Evolutionary conservation across 2,888 invertebrate species (phyloP).

Genomic region (Petrophora chlorosata): DNA sequence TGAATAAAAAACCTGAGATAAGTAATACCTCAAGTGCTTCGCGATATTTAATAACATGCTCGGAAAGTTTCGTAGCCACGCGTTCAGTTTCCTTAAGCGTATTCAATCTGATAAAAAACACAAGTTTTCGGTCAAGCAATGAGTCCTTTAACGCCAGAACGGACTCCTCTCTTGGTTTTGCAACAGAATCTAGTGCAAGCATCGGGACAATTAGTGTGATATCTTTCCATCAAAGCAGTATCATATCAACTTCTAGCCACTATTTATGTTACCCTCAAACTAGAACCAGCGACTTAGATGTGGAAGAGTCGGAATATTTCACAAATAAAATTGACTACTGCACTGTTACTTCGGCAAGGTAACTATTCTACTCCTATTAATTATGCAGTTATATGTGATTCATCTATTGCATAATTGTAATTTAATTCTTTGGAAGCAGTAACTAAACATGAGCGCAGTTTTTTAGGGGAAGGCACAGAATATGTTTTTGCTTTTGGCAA

Average conservation of each 20-base stretch:
- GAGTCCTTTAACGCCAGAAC: slow-evolving; percentile 46
- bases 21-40: slow-evolving; percentile 6
- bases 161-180: slow-evolving; percentile 48
- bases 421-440: too few species aligned
- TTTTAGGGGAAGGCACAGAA: too few species aligned
- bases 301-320: slow-evolving; percentile 30
- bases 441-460: too few species aligned
- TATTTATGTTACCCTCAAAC: slow-evolving; percentile 33
- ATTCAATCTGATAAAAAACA: neutral
- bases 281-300: slow-evolving; percentile 16
- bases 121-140: slow-evolving; percentile 36
- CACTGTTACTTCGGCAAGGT: slow-evolving; percentile 4
- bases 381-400: too few species aligned
- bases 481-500: too few species aligned
- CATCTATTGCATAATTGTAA: too few species aligned
- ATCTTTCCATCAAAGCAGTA: slow-evolving; percentile 41
- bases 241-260: slow-evolving; percentile 36
- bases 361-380: neutral
- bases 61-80: slow-evolving; percentile 15
- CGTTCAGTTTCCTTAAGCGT: neutral
- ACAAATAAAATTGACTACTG: slow-evolving; percentile 28
- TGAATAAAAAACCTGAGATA: slow-evolving; percentile 1
- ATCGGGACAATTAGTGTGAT: slow-evolving; percentile 41
- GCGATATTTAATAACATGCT: slow-evolving; percentile 26
- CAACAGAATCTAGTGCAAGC: slow-evolving; percentile 31